Evolutionary conservation across 2,888 invertebrate species (phyloP), one percentile per base, ranked within the genome.

Genomic region (Tetramorium bicarinatum): DNA sequence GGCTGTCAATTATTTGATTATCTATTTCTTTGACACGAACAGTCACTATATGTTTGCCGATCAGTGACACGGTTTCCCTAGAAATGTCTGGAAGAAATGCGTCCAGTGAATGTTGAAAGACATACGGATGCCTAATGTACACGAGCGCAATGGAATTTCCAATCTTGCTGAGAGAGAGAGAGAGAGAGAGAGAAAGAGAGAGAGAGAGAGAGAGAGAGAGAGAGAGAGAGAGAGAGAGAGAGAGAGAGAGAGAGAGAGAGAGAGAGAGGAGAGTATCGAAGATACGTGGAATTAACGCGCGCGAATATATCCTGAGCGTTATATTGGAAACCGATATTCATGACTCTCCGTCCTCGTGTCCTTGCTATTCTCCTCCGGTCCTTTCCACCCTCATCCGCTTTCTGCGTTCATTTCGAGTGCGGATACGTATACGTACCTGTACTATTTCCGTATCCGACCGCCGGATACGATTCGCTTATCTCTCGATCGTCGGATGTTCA

Each of bases 321-420:
- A 85, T 91, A 91, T 90, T 84, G 89, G 88, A 91, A 91, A 91
- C 85, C 90, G 88, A 91, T 90, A 91, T 88, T 87, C 86, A 86
- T 62, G 85, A 76, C 44, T 74, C 54, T 11, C 59, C 69, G 62
- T 87, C 83, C 77, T 72, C 62, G 67, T 79, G 69, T 69, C 59
- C 79, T 69, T 56, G 79, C 44, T 21, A 38, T 41, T 56, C 72
- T 56, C 25, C 56, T 49, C 15, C 52, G 25, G 25, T 41, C 41
- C 13, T n/a, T 66, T 38, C 52, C 41, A 3, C 13, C 29, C 25
- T 59, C 21, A n/a, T 59, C n/a, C 61, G 18, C 61, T 38, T 69
- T 52, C 54, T 44, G 44, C 25, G 52, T n/a, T 64, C 38, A 34
- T 29, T 75, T 64, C 44, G 29, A 84, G 69, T 62, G 82, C 18